A percentile compares a stretch with the other conserved stretches of the same genome.
Conservation (phyloP, 2,888 invertebrate species). For the Ochropleura plecta region DNA sequence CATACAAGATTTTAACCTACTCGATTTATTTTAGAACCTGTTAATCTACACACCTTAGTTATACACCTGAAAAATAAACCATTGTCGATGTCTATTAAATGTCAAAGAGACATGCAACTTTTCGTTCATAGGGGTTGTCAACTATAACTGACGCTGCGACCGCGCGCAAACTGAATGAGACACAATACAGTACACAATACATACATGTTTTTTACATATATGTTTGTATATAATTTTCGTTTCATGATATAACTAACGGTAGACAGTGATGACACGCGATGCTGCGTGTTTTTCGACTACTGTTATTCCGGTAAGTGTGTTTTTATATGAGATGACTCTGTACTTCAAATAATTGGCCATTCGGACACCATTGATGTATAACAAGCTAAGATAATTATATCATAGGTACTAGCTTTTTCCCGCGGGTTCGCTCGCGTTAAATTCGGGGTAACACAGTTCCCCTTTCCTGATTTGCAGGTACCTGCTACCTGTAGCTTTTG, state of each 20-base stretch:
- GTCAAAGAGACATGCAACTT: too few relatives aligned
- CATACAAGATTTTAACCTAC: neutral
- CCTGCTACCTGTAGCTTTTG: too few relatives aligned
- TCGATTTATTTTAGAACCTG: too few relatives aligned
- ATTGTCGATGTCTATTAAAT: neutral
- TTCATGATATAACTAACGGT: slow-evolving; percentile 55
- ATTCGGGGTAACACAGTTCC: too few relatives aligned
- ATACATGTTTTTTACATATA: too few relatives aligned
- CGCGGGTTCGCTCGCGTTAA: too few relatives aligned
- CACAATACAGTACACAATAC: too few relatives aligned
- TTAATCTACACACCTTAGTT: too few relatives aligned
- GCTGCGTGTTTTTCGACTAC: slow-evolving; percentile 49
- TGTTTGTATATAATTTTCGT: slow-evolving; percentile 36
- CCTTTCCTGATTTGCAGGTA: too few relatives aligned
- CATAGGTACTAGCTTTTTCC: neutral
- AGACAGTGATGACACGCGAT: slow-evolving; percentile 40
- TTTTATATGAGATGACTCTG: neutral
- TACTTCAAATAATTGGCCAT: neutral
- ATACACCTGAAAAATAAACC: neutral
- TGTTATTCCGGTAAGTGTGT: slow-evolving; percentile 33
- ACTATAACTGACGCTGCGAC: too few relatives aligned
- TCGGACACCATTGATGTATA: neutral
- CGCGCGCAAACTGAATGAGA: too few relatives aligned
- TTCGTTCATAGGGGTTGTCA: slow-evolving; percentile 23
- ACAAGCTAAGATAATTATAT: neutral